Base-by-base conservation (phyloP, 2,113 vertebrate species). In the Aegithalos caudatus region DNA sequence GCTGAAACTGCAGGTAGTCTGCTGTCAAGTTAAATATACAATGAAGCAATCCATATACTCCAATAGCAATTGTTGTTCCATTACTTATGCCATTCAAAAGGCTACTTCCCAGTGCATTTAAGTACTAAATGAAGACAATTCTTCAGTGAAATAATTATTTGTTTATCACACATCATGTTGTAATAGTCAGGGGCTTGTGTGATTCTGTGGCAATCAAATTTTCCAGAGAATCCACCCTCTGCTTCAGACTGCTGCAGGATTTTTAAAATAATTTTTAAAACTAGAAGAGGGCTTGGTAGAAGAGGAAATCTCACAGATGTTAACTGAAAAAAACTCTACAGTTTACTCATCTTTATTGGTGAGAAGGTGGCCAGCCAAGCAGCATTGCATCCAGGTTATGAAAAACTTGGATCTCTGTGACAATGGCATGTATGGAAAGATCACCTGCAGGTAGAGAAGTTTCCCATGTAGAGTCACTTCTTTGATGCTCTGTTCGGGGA, bases 151-250 rank as follows among this genome's bases (percentile, higher is more conserved):
- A 67, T 48, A 91, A 92, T 64, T 90, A 47, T 84, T 92, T 88
- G 40, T 93, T 94, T 91, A 81, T 91, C 66, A 86, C 71, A 83
- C 58, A 79, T 70, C 66, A 88, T 95, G 94, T 78, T 77, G 65
- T 80, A 94, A 81, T 56, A 82, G 66, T 81, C 79, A 84, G 48
- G 29, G 51, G 53, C 48, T 61, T 72, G 38, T 93, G 53, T 77
- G 64, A 87, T 67, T 84, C 88, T 91, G 53, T 87, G 66, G 72
- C 80, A 90, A 94, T 83, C 88, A 76, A 94, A 93, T 90, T 90
- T 86, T 80, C 85, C 87, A 96, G 64, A 88, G 81, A 89, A 94
- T 91, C 89, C 83, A 89, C 85, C 56, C 96, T 91, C 82, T 95
- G 69, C 67, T 94, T 67, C 61, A 94, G 88, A 94, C 21, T 79